Percentiles rank a stretch among this genome's conserved stretches.
These are phyloP conservation scores for Dreissena rostriformis DNA, from an alignment of 1,140 invertebrate species.

Conservation along the genomic window DNA sequence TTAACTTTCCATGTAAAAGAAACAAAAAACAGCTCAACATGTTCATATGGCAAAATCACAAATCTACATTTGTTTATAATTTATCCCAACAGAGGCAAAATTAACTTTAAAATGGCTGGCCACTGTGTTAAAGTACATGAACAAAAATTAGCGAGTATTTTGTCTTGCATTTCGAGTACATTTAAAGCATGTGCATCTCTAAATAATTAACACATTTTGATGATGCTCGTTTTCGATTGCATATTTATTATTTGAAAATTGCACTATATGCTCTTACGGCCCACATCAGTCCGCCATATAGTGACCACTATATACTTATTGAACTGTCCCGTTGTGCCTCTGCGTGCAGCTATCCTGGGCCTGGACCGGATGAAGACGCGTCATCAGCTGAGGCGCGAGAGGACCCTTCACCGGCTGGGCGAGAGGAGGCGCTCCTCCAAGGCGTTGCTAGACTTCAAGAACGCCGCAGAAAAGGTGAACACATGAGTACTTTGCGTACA, in stretches of 20 bases:
- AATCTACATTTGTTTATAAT: too few relatives aligned
- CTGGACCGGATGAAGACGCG: constrained; percentile 48
- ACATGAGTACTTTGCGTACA: neutral
- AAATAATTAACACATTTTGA: too few relatives aligned
- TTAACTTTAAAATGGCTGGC: too few relatives aligned
- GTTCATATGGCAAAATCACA: too few relatives aligned
- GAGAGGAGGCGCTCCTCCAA: neutral
- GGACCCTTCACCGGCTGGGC: neutral
- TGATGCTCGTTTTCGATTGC: too few relatives aligned
- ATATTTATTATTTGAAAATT: too few relatives aligned
- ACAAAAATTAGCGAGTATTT: neutral
- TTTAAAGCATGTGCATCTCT: neutral
- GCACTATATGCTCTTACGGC: too few relatives aligned
- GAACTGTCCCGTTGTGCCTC: too few relatives aligned
- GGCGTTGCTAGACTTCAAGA: constrained; percentile 6
- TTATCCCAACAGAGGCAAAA: too few relatives aligned
- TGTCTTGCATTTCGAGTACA: neutral
- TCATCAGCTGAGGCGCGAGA: constrained; percentile 26
- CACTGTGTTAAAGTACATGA: too few relatives aligned
- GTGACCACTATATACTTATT: too few relatives aligned
- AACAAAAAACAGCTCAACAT: neutral
- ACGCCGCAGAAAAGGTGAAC: constrained; percentile 19
- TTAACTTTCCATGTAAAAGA: neutral
- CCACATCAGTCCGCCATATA: too few relatives aligned
- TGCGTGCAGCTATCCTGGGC: constrained; percentile 33